These are phyloP conservation scores for Scaptomyza flava DNA, from an alignment of 2,888 invertebrate species.

Conservation along the genomic window DNA sequence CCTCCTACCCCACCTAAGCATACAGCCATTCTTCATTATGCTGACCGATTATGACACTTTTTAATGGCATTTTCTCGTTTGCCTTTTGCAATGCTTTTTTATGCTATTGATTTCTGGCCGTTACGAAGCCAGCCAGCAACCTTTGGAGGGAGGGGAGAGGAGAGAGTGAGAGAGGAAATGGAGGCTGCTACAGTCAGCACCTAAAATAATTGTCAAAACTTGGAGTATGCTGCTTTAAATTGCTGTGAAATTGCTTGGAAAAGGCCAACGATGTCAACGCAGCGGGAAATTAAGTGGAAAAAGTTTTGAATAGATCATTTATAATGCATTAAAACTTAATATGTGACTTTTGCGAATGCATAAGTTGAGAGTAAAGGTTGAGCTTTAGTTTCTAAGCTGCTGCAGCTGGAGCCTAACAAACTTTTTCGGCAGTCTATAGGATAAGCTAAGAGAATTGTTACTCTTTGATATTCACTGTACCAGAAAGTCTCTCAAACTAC, in stretches of 20 bases:
- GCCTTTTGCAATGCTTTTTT: constrained; percentile 50
- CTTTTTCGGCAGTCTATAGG: not conserved
- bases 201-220: constrained; percentile 24
- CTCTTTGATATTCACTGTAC: too few species aligned
- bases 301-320: constrained; percentile 8
- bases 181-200: constrained; percentile 3
- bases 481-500: constrained; percentile 16
- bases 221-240: constrained; percentile 39
- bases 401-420: not conserved
- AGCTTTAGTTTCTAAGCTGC: not conserved
- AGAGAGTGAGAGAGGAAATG: not conserved
- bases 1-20: not conserved
- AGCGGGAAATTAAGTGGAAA: constrained; percentile 4
- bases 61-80: constrained; percentile 77
- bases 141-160: not conserved
- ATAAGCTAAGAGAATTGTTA: not conserved
- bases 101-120: constrained; percentile 71
- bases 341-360: not conserved
- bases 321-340: constrained; percentile 2
- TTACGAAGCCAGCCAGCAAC: constrained; percentile 37
- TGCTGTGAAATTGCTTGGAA: constrained; percentile 59
- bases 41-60: constrained; percentile 79
- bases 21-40: constrained; percentile 57
- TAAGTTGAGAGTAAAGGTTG: not conserved
- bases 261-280: constrained; percentile 28